A percentile compares a stretch with the other conserved stretches of the same genome.
Evolutionary conservation across 2,888 invertebrate species (phyloP).

Genomic region (Diachrysia chrysitis): DNA sequence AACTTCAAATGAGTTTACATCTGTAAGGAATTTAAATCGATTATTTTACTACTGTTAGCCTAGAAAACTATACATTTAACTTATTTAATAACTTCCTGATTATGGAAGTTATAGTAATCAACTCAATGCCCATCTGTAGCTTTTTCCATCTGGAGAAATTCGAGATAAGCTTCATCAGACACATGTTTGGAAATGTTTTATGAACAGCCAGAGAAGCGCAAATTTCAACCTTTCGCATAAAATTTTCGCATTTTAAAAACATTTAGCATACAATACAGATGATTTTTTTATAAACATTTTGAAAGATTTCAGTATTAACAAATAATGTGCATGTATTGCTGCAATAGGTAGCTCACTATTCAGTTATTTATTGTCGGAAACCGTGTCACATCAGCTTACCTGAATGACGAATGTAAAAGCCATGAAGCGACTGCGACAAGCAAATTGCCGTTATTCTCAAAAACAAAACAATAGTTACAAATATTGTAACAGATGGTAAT

Average conservation of each 20-base stretch:
- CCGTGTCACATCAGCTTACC: conserved; percentile 24
- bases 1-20: neutral
- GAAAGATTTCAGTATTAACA: too few species aligned
- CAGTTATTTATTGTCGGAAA: neutral
- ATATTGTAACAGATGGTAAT: conserved; percentile 49
- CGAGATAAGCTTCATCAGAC: too few species aligned
- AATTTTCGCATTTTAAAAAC: too few species aligned
- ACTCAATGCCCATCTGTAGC: neutral
- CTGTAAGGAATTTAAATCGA: conserved; percentile 1
- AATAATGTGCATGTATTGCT: neutral
- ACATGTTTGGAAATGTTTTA: too few species aligned
- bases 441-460: conserved; percentile 42
- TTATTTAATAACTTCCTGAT: neutral
- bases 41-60: neutral
- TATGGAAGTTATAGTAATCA: neutral
- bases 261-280: too few species aligned
- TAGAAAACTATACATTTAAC: neutral
- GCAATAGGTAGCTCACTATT: neutral
- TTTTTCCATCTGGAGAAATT: too few species aligned
- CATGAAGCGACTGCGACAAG: conserved; percentile 25
- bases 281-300: neutral
- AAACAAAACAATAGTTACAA: conserved; percentile 42
- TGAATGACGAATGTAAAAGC: conserved; percentile 29
- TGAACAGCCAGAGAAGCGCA: too few species aligned
- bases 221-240: too few species aligned